Base-by-base conservation (phyloP, 2,113 vertebrate species). In the Turnix velox region DNA sequence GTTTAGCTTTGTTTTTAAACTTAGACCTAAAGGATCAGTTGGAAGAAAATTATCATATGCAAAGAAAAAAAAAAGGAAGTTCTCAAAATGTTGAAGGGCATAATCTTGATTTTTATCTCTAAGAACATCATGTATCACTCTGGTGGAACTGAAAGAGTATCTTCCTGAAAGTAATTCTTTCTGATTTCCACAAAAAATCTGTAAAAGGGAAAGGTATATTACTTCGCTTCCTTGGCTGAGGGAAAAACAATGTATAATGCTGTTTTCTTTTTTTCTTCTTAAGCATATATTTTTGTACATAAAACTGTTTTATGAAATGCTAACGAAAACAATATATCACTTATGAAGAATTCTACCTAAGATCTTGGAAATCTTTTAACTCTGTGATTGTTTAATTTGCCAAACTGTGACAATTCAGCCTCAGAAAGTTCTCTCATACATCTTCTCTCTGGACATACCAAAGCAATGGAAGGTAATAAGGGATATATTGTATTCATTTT, bases 361-460 rank as follows among this genome's bases (percentile, higher is more conserved):
- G 74, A 96, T 95, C 18, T 58, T 84, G 68, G 67, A 80, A 90
- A 89, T 92, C 59, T 95, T 86, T 8, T 66, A 86, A 92, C 55
- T 94, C 79, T 2, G 6, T 81, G 87, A 94, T 93, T 93, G 89
- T 94, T 97, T 97, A 96, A 97, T 94, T 97, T 96, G 63, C 95
- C 91, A 96, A 96, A 88, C 43, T 55, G 46, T 69, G 88, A 74
- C 95, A 95, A 95, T 79, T 96, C 69, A 84, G 23, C 25, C 24
- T 51, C 55, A 62, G 82, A 42, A 73, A 95, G 95, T 84, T 95
- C 67, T 87, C 80, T 92, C 92, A 40, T 95, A 82, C 45, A 81
- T 93, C 84, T 88, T 96, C 90, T 82, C 67, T 88, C 43, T 80
- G 92, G 88, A 83, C 59, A 37, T 87, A 88, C 58, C 58, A 68